phyloP scores from a whole-genome alignment of 2,888 invertebrate genomes.

The Pharmacophagus antenor region DNA sequence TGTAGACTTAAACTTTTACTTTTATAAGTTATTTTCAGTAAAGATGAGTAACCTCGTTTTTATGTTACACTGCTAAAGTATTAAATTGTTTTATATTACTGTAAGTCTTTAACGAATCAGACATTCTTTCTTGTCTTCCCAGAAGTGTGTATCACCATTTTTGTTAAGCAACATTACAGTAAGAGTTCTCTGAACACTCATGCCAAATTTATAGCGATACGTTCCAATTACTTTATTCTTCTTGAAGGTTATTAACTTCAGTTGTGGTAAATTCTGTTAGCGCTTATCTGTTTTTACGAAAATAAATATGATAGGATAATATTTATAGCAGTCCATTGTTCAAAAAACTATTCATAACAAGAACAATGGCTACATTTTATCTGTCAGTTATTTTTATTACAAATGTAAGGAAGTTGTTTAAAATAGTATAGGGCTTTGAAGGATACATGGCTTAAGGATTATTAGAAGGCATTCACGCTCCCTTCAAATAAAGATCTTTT shows the following conservation, averaged over 20 bases:
- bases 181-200: neutral
- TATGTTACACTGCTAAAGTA: neutral
- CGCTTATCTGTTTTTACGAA: slow-evolving; percentile 6
- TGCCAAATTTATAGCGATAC: slow-evolving; percentile 6
- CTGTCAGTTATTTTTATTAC: slow-evolving; percentile 37
- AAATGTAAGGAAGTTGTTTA: slow-evolving; percentile 44
- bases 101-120: slow-evolving; percentile 1
- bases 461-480: neutral
- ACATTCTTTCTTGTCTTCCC: neutral
- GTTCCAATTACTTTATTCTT: slow-evolving; percentile 17
- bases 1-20: neutral
- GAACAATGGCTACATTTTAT: slow-evolving; percentile 43
- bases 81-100: no score
- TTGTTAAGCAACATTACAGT: neutral
- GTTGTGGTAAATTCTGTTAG: slow-evolving; percentile 3
- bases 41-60: neutral
- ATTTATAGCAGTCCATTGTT: slow-evolving; percentile 43
- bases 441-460: slow-evolving; percentile 32
- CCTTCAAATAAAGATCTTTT: neutral
- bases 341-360: slow-evolving; percentile 37
- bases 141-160: slow-evolving; percentile 5
- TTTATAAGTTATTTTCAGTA: neutral
- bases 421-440: slow-evolving; percentile 38
- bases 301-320: slow-evolving; percentile 33
- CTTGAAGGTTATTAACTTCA: slow-evolving; percentile 11